These are phyloP conservation scores for Mesitornis unicolor DNA, from an alignment of 2,113 vertebrate species.

Conservation along the genomic window DNA sequence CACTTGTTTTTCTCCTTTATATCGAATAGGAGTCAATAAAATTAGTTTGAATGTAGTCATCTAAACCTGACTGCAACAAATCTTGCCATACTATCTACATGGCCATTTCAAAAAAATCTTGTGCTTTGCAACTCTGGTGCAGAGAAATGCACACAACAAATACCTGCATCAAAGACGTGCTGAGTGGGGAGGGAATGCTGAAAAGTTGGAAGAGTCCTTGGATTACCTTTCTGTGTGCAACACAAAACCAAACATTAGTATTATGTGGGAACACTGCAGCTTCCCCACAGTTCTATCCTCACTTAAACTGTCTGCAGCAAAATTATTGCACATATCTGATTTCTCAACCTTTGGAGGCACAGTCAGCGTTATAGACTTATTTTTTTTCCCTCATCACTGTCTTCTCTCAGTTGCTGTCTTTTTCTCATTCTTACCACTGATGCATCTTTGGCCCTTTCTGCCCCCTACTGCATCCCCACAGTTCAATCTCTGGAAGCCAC, in stretches of 20 bases:
- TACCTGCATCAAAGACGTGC: not conserved
- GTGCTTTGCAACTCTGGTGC: fast-evolving
- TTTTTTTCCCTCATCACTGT: not conserved
- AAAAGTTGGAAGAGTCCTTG: not conserved
- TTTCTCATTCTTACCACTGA: not conserved
- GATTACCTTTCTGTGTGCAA: not conserved
- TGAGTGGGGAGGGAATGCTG: not conserved
- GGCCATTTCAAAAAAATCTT: not conserved
- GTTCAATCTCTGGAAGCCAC: not conserved
- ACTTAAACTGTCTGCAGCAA: not conserved
- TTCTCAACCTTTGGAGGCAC: not conserved
- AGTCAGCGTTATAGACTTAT: not conserved
- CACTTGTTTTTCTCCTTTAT: not conserved
- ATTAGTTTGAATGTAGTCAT: not conserved
- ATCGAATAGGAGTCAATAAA: not conserved
- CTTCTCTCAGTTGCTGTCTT: not conserved
- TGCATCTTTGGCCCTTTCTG: not conserved
- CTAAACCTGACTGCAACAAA: not conserved
- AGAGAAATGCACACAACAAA: not conserved
- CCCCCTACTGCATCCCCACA: not conserved
- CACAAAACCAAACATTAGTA: not conserved
- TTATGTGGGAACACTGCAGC: not conserved
- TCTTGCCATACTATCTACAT: not conserved
- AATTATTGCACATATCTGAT: not conserved
- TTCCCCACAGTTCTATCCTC: not conserved